phyloP scores from a whole-genome alignment of 2,797 vertebrate species.

The Micropoecilia bifurca region DNA sequence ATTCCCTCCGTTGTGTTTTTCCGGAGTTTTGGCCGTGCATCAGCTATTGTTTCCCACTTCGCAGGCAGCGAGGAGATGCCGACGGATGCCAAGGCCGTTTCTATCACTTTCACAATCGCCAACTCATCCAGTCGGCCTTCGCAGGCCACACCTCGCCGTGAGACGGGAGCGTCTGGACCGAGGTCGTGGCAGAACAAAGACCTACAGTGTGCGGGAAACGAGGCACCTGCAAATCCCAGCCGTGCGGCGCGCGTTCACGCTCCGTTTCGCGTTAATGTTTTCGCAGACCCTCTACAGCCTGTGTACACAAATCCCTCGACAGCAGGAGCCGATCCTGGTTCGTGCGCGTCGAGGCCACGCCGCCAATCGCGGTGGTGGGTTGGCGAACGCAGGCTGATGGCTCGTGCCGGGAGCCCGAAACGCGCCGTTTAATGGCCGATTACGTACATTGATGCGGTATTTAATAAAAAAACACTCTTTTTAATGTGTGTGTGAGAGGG shows the following conservation, averaged over 20 bases:
- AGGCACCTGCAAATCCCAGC: conserved; percentile 31
- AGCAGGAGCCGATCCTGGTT: conserved; percentile 48
- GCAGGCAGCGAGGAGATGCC: conserved; percentile 30
- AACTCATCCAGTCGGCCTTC: conserved; percentile 50
- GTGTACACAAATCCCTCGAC: conserved; percentile 29
- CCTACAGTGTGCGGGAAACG: conserved; percentile 49
- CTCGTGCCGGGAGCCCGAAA: conserved; percentile 38
- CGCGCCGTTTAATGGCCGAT: conserved; percentile 35
- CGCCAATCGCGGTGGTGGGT: conserved; percentile 55
- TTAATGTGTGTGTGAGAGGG: background rate
- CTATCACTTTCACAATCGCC: conserved; percentile 63
- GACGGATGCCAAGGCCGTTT: conserved; percentile 50
- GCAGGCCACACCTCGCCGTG: conserved; percentile 60
- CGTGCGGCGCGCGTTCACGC: conserved; percentile 3
- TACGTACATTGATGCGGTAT: conserved; percentile 30
- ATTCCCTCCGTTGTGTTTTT: conserved; percentile 41
- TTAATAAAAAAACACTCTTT: conserved; percentile 49
- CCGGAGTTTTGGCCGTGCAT: conserved; percentile 30
- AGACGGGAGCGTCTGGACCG: conserved; percentile 73
- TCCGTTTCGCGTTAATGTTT: conserved; percentile 22
- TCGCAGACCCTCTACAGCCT: conserved; percentile 11
- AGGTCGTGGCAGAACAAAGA: conserved; percentile 71
- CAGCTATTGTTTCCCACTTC: conserved; percentile 60
- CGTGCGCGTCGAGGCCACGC: conserved; percentile 17
- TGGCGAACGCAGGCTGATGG: conserved; percentile 56